Evolutionary conservation across 2,797 vertebrate genomes (phyloP).

Genomic region (Poliocrania exsul): DNA sequence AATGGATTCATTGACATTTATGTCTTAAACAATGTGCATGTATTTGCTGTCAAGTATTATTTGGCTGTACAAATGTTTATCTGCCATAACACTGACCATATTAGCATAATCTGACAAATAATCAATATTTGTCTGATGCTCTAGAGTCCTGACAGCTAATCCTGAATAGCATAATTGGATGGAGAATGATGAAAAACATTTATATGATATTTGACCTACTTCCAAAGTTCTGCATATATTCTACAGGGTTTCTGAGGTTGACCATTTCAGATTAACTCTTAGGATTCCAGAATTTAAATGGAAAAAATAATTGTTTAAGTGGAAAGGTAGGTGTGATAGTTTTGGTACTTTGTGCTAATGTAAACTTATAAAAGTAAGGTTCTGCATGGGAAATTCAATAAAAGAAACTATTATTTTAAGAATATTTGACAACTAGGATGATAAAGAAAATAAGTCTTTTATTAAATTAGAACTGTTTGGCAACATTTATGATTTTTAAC

Average conservation of each 20-base stretch:
- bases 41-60: conserved; percentile 7
- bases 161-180: neutral
- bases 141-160: neutral
- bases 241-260: neutral
- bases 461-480: neutral
- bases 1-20: neutral
- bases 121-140: conserved; percentile 17
- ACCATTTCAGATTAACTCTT: neutral
- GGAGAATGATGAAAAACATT: neutral
- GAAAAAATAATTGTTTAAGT: neutral
- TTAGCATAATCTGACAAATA: conserved; percentile 46
- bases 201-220: neutral
- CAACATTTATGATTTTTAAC: neutral
- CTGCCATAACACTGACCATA: neutral
- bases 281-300: neutral
- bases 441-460: neutral
- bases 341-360: neutral
- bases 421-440: neutral
- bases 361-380: neutral
- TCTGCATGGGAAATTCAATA: neutral
- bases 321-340: neutral
- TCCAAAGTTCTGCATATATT: neutral
- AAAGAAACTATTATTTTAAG: neutral
- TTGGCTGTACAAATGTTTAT: conserved; percentile 23
- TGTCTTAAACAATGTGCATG: neutral